Evolutionary conservation across 2,888 invertebrate genomes (phyloP).

Genomic region (Altica lythri): DNA sequence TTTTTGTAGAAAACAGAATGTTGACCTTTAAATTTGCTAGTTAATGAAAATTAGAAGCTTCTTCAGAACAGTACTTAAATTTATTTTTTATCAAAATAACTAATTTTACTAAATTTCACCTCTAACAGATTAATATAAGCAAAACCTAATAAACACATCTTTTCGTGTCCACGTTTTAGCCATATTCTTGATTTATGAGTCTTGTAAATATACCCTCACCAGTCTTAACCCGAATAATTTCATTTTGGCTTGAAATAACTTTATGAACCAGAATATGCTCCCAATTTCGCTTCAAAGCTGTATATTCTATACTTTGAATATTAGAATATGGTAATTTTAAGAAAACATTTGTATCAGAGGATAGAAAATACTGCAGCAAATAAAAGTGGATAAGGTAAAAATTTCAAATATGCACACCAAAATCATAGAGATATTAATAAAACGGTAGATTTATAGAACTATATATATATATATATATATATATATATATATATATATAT

Average conservation of each 20-base stretch:
- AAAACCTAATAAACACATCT: too few species aligned
- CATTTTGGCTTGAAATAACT: slow-evolving; percentile 13
- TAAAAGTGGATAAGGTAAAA: neutral
- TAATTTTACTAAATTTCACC: too few species aligned
- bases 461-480: too few species aligned
- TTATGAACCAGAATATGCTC: slow-evolving; percentile 7
- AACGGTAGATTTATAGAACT: neutral
- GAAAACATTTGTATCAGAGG: slow-evolving; percentile 6
- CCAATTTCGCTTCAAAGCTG: slow-evolving; percentile 6
- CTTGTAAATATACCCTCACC: slow-evolving; percentile 13
- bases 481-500: too few species aligned
- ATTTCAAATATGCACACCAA: neutral
- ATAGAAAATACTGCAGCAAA: neutral
- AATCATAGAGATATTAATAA: neutral
- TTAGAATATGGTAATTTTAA: slow-evolving; percentile 12
- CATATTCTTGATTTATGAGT: slow-evolving; percentile 13
- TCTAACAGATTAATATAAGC: too few species aligned
- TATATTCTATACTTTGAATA: slow-evolving; percentile 11
- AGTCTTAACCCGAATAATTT: slow-evolving; percentile 14
- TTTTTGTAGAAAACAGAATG: too few species aligned
- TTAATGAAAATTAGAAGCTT: too few species aligned
- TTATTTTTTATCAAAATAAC: too few species aligned
- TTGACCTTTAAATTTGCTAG: too few species aligned
- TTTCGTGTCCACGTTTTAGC: slow-evolving; percentile 1
- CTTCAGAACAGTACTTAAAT: too few species aligned